Conservation (phyloP, 2,113 vertebrate genomes). For the Alethe diademata region DNA sequence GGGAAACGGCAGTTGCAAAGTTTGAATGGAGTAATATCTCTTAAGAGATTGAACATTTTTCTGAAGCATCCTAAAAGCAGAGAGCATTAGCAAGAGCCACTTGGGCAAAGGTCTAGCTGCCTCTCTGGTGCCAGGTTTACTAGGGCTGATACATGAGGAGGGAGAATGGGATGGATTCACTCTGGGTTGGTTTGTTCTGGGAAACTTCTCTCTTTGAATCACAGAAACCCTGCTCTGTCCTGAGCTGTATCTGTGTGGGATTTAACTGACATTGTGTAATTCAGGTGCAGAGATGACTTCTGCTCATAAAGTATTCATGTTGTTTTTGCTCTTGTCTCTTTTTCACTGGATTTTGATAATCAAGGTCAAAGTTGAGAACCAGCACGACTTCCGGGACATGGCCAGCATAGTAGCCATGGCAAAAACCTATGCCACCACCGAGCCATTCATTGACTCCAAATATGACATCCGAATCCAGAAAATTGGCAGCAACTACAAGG, state of each 20-base stretch:
- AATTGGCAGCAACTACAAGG: constrained; percentile 97
- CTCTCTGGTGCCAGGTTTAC: neutral
- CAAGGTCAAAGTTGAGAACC: constrained; percentile 96
- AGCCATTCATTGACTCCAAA: constrained; percentile 93
- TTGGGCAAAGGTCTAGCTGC: neutral
- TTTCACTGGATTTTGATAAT: neutral
- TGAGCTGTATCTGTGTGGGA: neutral
- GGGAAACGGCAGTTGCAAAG: neutral
- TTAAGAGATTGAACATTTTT: neutral
- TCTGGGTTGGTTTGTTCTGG: neutral
- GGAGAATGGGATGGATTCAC: neutral
- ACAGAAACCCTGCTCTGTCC: neutral
- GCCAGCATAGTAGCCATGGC: constrained; percentile 93
- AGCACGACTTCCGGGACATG: constrained; percentile 93
- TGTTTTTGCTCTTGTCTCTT: constrained; percentile 10
- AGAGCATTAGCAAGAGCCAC: neutral
- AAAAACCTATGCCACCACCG: constrained; percentile 90
- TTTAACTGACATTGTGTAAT: neutral
- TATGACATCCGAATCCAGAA: constrained; percentile 98
- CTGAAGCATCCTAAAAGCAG: neutral
- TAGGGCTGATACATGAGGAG: neutral
- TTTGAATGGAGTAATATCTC: neutral
- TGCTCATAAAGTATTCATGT: neutral
- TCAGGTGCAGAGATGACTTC: neutral
- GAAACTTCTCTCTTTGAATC: neutral